phyloP scores from a whole-genome alignment of 2,888 invertebrate genomes.

The Eristalis arbustorum region DNA sequence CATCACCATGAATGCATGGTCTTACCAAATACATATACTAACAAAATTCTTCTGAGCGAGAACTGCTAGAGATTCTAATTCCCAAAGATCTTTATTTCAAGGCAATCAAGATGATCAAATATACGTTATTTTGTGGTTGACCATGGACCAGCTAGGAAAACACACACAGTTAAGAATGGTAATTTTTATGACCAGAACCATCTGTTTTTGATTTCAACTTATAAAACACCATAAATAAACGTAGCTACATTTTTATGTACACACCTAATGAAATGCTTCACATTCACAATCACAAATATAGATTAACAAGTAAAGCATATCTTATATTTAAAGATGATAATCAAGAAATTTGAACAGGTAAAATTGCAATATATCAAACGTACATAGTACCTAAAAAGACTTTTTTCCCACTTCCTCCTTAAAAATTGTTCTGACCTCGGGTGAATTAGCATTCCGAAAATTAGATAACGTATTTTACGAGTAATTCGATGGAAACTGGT shows the following conservation, averaged over 20 bases:
- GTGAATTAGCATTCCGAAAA: conserved; percentile 40
- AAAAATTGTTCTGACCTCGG: conserved; percentile 32
- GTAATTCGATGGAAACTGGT: conserved; percentile 23
- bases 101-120: conserved; percentile 28
- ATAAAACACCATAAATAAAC: not conserved
- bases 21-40: not conserved
- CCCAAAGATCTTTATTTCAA: conserved; percentile 46
- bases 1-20: not conserved
- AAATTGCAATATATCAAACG: conserved; percentile 8
- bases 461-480: conserved; percentile 30
- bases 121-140: conserved; percentile 38
- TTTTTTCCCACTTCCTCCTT: conserved; percentile 15
- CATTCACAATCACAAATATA: not conserved
- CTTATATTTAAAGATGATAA: not conserved
- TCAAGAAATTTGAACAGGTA: not conserved
- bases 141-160: conserved; percentile 30
- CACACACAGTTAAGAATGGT: not conserved
- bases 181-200: conserved; percentile 2
- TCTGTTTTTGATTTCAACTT: not conserved
- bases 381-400: not conserved
- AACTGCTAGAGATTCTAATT: conserved; percentile 32
- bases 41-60: not conserved
- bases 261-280: not conserved
- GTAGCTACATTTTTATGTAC: not conserved
- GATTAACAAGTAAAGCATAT: not conserved